Evolutionary conservation across 2,888 invertebrate genomes (phyloP).

Genomic region (Portevinia maculata): DNA sequence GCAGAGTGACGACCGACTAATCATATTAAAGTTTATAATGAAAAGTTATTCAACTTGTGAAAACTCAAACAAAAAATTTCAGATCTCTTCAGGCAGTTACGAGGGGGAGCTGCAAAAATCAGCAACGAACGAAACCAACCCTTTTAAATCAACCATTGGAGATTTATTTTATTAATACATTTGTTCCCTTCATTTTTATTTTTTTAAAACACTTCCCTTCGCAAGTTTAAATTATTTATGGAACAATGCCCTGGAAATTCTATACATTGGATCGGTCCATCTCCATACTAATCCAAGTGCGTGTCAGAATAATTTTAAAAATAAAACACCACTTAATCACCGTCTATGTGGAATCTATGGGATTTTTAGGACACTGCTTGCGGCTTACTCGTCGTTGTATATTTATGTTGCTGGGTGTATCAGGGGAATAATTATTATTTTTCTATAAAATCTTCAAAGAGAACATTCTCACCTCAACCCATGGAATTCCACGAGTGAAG

Average conservation of each 20-base stretch:
- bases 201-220: conserved; percentile 42
- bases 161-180: not conserved
- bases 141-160: conserved; percentile 14
- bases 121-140: conserved; percentile 14
- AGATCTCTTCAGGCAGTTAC: conserved; percentile 9
- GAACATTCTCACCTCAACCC: conserved; percentile 7
- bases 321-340: conserved; percentile 59
- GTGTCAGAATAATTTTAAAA: conserved; percentile 47
- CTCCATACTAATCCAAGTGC: conserved; percentile 13
- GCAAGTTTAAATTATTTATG: conserved; percentile 56
- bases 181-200: conserved; percentile 13
- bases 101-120: not conserved
- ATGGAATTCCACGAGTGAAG: conserved; percentile 28
- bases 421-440: not conserved
- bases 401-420: conserved; percentile 23
- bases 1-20: conserved; percentile 17
- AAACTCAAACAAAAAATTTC: conserved; percentile 8
- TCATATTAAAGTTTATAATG: conserved; percentile 34
- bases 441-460: conserved; percentile 37
- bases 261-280: conserved; percentile 16
- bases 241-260: conserved; percentile 34
- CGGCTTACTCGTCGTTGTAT: not conserved
- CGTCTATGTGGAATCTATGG: conserved; percentile 36
- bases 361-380: conserved; percentile 16
- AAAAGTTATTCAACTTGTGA: conserved; percentile 27